Percentiles rank a stretch among this genome's conserved stretches.
These are phyloP conservation scores for Ruditapes philippinarum DNA, from an alignment of 1,140 invertebrate genomes.

Conservation along the genomic window DNA sequence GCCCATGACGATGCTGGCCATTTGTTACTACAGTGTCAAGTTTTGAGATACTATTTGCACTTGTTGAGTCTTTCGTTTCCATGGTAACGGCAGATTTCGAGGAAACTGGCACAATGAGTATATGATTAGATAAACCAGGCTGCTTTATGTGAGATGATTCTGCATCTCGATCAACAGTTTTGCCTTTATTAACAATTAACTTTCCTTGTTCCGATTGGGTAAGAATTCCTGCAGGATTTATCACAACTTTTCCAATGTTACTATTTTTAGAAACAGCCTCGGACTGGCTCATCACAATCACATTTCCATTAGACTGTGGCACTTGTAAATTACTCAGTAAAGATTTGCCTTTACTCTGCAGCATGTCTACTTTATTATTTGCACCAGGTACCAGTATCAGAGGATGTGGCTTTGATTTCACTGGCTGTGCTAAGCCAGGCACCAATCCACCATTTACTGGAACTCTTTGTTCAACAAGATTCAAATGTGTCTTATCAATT, in stretches of 20 bases:
- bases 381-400: conserved; percentile 44
- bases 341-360: conserved; percentile 50
- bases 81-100: conserved; percentile 35
- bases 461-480: neutral
- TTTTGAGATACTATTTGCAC: conserved; percentile 3
- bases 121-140: conserved; percentile 46
- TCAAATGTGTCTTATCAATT: neutral
- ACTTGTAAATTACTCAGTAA: conserved; percentile 38
- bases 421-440: no score
- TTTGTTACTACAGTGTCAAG: neutral
- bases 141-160: neutral
- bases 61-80: conserved; percentile 21
- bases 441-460: conserved; percentile 16
- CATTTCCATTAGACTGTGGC: conserved; percentile 53
- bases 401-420: conserved; percentile 12
- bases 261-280: neutral
- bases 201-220: neutral
- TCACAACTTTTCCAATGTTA: neutral
- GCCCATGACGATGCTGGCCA: neutral
- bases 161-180: neutral
- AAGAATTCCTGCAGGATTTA: neutral
- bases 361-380: conserved; percentile 25
- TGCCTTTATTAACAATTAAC: neutral
- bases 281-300: conserved; percentile 39
- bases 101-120: conserved; percentile 58